These are phyloP conservation scores for Chloroceryle amazona DNA, from an alignment of 2,797 vertebrate species.

Conservation along the genomic window DNA sequence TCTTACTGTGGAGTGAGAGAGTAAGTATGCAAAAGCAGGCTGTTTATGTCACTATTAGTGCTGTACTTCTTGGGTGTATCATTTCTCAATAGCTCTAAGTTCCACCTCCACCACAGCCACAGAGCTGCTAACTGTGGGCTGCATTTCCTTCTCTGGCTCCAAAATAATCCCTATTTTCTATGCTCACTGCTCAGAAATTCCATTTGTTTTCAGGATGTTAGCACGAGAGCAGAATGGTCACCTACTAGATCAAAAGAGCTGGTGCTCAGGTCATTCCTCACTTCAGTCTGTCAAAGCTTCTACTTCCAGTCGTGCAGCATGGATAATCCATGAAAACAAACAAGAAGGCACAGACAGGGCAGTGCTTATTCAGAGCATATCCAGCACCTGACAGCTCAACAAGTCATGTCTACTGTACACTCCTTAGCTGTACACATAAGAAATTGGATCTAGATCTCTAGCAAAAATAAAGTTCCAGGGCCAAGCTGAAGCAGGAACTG, in stretches of 20 bases:
- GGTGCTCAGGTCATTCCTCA: background rate
- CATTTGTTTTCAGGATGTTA: conserved; percentile 15
- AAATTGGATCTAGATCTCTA: background rate
- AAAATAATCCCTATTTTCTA: background rate
- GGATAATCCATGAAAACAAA: background rate
- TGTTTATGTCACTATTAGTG: background rate
- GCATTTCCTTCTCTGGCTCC: background rate
- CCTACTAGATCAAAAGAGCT: background rate
- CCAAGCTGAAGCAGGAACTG: background rate
- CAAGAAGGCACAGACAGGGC: background rate
- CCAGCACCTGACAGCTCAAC: background rate
- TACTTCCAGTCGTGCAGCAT: background rate
- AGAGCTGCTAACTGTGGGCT: background rate
- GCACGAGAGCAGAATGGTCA: background rate
- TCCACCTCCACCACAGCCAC: background rate
- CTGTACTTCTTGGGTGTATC: background rate
- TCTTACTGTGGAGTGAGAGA: background rate
- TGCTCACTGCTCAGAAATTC: background rate
- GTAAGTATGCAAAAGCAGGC: background rate
- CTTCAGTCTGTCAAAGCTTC: background rate
- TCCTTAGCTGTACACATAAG: background rate
- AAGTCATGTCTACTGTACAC: background rate
- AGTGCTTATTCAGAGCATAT: background rate
- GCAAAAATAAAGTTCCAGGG: background rate
- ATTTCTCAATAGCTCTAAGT: background rate